A percentile compares a stretch with the other conserved stretches of the same genome.
These are phyloP conservation scores for Gorsachius magnificus DNA, from an alignment of 2,797 vertebrate genomes.

Conservation along the genomic window DNA sequence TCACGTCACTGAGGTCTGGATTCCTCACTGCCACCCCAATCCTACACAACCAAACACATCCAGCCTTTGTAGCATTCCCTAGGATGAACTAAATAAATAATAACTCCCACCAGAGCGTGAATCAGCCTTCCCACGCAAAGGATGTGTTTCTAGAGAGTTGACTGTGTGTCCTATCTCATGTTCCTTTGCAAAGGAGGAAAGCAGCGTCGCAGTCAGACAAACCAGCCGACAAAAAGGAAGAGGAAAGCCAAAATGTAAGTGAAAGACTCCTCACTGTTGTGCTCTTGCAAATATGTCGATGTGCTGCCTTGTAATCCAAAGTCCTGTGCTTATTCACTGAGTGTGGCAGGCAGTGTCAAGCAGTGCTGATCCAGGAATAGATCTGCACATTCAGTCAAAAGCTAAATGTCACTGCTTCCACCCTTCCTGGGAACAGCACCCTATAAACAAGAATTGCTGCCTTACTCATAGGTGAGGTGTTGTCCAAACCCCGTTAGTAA, in stretches of 20 bases:
- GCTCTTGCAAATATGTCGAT: neutral
- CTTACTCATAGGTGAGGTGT: neutral
- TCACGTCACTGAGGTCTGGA: neutral
- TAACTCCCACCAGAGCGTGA: neutral
- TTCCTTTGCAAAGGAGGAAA: slow-evolving; percentile 87
- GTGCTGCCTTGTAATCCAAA: neutral
- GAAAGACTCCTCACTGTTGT: neutral
- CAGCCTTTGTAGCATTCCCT: neutral
- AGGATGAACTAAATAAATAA: neutral
- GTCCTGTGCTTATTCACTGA: neutral
- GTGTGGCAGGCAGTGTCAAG: neutral
- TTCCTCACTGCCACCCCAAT: neutral
- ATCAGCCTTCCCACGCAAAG: neutral
- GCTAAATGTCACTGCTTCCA: neutral
- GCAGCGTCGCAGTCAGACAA: slow-evolving; percentile 94
- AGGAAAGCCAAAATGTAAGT: slow-evolving; percentile 94
- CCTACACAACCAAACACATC: neutral
- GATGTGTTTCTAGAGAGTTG: slow-evolving; percentile 6
- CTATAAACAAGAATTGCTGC: neutral
- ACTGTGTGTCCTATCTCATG: slow-evolving; percentile 18
- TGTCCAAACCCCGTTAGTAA: neutral
- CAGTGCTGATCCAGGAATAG: neutral
- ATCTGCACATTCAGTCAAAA: neutral
- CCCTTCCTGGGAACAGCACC: neutral
- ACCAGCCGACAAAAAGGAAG: slow-evolving; percentile 90